A percentile compares a stretch with the other conserved stretches of the same genome.
These are phyloP conservation scores for Zaprionus tsacasi DNA, from an alignment of 1,140 invertebrate species.

Conservation along the genomic window DNA sequence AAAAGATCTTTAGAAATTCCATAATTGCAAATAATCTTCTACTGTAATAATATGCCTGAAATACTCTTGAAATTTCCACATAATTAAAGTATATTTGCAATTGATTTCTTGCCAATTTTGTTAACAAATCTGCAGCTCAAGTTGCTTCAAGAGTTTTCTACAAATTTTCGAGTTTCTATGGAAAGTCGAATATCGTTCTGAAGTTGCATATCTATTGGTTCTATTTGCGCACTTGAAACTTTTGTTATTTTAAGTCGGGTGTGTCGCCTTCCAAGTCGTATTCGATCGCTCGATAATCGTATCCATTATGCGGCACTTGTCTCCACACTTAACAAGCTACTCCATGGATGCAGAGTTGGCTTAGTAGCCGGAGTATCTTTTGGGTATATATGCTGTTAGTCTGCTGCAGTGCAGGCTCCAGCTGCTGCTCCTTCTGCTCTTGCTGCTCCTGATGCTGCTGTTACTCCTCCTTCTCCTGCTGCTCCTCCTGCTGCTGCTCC, in stretches of 20 bases:
- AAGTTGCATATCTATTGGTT: not conserved
- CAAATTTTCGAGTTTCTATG: not conserved
- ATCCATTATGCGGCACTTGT: conserved; percentile 8
- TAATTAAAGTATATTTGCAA: not conserved
- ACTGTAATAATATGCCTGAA: not conserved
- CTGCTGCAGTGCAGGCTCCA: too few relatives aligned
- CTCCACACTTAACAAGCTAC: not conserved
- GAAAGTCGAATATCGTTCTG: not conserved
- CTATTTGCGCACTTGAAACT: conserved; percentile 7
- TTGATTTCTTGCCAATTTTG: not conserved
- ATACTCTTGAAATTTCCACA: not conserved
- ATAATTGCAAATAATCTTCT: too few relatives aligned
- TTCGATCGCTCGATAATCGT: conserved; percentile 2
- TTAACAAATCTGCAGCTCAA: not conserved
- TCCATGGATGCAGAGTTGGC: too few relatives aligned
- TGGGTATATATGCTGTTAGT: too few relatives aligned
- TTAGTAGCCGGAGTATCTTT: too few relatives aligned
- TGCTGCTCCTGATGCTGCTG: not conserved
- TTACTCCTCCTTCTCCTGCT: not conserved
- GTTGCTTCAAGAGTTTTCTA: not conserved
- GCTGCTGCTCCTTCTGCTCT: not conserved
- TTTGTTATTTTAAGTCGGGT: not conserved
- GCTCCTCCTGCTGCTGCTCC: too few relatives aligned
- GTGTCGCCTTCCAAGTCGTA: not conserved
- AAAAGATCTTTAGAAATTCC: too few relatives aligned